Evolutionary conservation across 2,113 vertebrate species (phyloP), one percentile per base, ranked within the genome.

Genomic region (Psittacara wagleri): DNA sequence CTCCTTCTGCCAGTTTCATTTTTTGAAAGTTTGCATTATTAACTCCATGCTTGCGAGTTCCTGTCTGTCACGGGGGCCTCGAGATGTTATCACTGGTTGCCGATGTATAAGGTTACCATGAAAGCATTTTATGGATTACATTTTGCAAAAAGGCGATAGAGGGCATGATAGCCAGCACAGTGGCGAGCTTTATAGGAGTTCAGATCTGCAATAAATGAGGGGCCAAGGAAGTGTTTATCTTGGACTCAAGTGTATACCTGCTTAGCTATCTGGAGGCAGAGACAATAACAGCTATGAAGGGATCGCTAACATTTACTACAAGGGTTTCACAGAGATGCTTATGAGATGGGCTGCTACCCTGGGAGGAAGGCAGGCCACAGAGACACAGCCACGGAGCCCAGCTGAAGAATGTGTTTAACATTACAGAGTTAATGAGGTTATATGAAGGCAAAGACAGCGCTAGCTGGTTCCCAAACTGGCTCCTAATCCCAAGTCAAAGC

Each of bases 31-130:
- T 99, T 98, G 98, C 98, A 97, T 99, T 99, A 99, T 99, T 99
- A 99, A 99, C 98, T 98, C 98, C 98, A 98, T 98, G 98, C 98
- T 98, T 98, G 98, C 96, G 87, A 99, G 99, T 99, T 99, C 99
- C 99, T 99, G 99, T 98, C 98, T 98, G 98, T 99, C 99, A 99
- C 98, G 98, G 98, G 98, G 98, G 98, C 98, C 98, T 98, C 93
- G 98, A 99, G 99, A 99, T 99, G 99, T 99, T 99, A 99, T 99
- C 99, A 59, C 96, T 83, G 97, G 94, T 98, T 89, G 97, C 98
- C 96, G 97, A 95, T 97, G 98, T 99, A 98, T 99, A 99, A 97
- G 93, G 99, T 99, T 99, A 99, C 99, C 98, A 97, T 97, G 96
- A 98, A 99, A 98, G 99, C 99, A 98, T 99, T 99, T 98, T 98